Evolutionary conservation across 2,888 invertebrate species (phyloP), one percentile per base, ranked within the genome.

Genomic region (Rhorus exstirpatorius): DNA sequence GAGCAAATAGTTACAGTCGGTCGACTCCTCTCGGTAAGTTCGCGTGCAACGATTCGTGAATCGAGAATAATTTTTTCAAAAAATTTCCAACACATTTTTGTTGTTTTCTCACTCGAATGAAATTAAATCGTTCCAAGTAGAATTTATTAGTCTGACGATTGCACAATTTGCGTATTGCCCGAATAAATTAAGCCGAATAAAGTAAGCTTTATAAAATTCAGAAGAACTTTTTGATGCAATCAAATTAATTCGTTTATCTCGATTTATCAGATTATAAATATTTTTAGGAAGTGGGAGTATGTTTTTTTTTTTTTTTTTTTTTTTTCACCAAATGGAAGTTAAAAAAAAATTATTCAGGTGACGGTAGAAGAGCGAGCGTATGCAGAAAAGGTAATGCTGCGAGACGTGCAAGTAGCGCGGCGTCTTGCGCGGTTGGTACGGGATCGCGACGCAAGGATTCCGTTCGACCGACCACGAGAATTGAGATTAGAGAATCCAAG

Each of bases 371-470:
- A 75, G 89, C 89, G 24, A 91, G 91, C 74, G 84, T 90, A 6
- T 87, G 85, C 81, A 90, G 87, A 86, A 88, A 87, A 63, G 83
- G 81, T 63, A 35, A 65, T 8, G 82, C 86, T 7, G 83, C 86
- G 51, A 90, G 88, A 35, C 88, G 90, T 35, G 76, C 87, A 31
- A 90, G 90, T 51, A 61, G 46, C 3, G 71, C 74, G 7, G 72
- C 26, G 7, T 68, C 26, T 60, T 49, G 68, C 17, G 14, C 70
- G 1, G 71, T 58, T 46, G 79, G 76, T 31, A 61, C 26, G 1
- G 71, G 61, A 1, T 79, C 85, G 0, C 90, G 98, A 96, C 93
- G 98, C 97, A 93, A 97, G 97, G 96, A 98, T 97, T 98, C 94
- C 95, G 97, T 95, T 21, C 87, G 88, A 6, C 90, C 90, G 2